Conservation (phyloP, 2,113 vertebrate species). For the Patagioenas fasciata region DNA sequence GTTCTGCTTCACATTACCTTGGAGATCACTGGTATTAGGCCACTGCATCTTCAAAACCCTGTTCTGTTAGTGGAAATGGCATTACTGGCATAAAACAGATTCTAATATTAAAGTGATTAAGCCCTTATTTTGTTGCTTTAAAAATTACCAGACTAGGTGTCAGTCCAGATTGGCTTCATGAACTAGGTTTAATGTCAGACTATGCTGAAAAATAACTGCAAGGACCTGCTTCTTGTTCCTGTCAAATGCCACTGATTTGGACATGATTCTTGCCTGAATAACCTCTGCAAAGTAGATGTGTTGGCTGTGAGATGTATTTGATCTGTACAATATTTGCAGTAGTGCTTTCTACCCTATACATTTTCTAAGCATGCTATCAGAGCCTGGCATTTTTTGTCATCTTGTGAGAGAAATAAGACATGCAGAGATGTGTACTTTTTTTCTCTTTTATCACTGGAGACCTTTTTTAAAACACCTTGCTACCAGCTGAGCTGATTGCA, state of each 20-base stretch:
- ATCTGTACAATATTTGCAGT: background rate
- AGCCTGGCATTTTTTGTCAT: background rate
- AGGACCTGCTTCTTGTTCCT: background rate
- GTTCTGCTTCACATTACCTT: accelerated
- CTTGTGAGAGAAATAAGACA: background rate
- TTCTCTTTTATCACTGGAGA: background rate
- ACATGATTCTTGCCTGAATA: background rate
- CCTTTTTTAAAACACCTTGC: background rate
- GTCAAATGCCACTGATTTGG: background rate
- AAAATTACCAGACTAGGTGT: background rate
- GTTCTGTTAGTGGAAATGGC: background rate
- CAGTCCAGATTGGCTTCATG: background rate
- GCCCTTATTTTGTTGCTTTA: background rate
- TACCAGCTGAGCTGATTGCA: background rate
- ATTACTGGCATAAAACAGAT: background rate
- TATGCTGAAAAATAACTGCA: background rate
- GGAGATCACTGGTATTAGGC: background rate
- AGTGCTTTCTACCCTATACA: background rate
- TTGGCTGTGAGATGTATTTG: background rate
- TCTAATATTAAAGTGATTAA: background rate
- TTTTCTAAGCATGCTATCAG: background rate
- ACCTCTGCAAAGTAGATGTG: background rate
- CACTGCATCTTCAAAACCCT: background rate
- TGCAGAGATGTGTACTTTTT: background rate
- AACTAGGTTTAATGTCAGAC: background rate